Evolutionary conservation across 2,888 invertebrate genomes (phyloP).

Genomic region (Nephrocerus scutellatus): DNA sequence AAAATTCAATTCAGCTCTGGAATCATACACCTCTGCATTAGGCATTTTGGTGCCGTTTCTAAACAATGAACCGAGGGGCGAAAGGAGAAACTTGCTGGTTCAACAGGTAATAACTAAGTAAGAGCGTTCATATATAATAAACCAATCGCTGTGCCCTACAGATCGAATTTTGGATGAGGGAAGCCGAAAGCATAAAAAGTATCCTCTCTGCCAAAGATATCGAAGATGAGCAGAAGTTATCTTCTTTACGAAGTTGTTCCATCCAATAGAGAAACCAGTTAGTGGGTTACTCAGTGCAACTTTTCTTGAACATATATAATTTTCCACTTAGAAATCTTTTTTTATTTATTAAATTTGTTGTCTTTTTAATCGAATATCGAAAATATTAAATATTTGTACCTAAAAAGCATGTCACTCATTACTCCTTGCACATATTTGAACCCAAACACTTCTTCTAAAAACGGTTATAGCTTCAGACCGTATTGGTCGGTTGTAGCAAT

Average conservation of each 20-base stretch:
- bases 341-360: too few species aligned
- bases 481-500: too few species aligned
- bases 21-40: conserved; percentile 54
- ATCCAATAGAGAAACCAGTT: conserved; percentile 32
- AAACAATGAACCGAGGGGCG: conserved; percentile 54
- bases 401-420: too few species aligned
- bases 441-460: too few species aligned
- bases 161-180: conserved; percentile 54
- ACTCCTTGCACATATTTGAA: too few species aligned
- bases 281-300: conserved; percentile 1
- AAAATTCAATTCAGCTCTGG: conserved; percentile 52
- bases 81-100: conserved; percentile 53
- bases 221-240: conserved; percentile 40
- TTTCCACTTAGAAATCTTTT: too few species aligned
- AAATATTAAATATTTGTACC: too few species aligned
- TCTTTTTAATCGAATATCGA: too few species aligned
- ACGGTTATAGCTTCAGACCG: too few species aligned
- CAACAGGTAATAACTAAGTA: too few species aligned
- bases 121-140: conserved; percentile 7
- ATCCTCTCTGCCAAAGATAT: conserved; percentile 45
- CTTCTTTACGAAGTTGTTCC: conserved; percentile 41
- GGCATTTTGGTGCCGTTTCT: conserved; percentile 53
- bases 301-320: conserved; percentile 44
- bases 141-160: too few species aligned
- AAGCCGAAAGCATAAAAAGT: conserved; percentile 54